Evolutionary conservation across 2,113 vertebrate species (phyloP), one percentile per base, ranked within the genome.

Genomic region (Mesembrinibis cayennensis): DNA sequence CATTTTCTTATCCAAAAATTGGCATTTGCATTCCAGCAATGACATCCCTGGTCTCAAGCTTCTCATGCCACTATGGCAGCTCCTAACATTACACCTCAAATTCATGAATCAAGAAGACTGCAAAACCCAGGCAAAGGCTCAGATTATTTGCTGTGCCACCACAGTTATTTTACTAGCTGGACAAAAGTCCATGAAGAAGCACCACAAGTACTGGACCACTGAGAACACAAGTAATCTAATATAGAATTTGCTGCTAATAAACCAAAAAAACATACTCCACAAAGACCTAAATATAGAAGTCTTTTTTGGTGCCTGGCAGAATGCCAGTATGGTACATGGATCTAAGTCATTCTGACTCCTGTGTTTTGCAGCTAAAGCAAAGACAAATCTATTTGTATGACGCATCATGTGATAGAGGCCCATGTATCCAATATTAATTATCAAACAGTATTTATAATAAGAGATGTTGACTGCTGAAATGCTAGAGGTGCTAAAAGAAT

Each of bases 351-450:
- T 56, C 12, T 6, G 15, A 13, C 6, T 62, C 47, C 61, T 45
- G 12, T 29, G 16, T n/a, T 78, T 32, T 76, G 34, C 38, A 82
- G 19, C 15, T 67, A 50, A 70, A 87, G 56, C 22, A 82, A 89
- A 93, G 42, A 20, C 29, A 89, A 82, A 89, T 42, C 44, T 34
- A 38, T 32, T 34, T 3, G 2, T 17, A 52, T 11, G 3, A 42
- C 16, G 74, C 50, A 72, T 6, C 0, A 0, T 3, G 4, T 8
- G 10, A 47, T 0, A 67, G 50, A 82, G 11, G 13, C 11, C 26
- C 52, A 23, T 2, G 14, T 6, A 74, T 23, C 66, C 62, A 72
- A 52, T 7, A 42, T 16, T 55, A 44, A 40, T 27, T 56, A 85
- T 23, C 19, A 61, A 73, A 36, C 7, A 70, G 23, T 49, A 72